A percentile compares a stretch with the other conserved stretches of the same genome.
phyloP scores from a whole-genome alignment of 2,797 vertebrate species.

The Channallabes apus region DNA sequence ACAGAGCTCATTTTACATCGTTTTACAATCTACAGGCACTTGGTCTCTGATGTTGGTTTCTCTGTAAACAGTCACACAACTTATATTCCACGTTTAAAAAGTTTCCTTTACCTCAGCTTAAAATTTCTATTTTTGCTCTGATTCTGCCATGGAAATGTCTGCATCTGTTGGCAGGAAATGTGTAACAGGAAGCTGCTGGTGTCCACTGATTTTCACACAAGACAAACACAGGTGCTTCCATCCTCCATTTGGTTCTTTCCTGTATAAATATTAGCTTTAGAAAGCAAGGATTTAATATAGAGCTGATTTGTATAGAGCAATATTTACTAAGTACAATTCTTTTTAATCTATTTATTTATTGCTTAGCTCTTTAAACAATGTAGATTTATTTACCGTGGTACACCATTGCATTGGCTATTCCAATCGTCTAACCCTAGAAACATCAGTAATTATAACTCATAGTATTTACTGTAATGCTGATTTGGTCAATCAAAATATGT shows the following conservation, averaged over 20 bases:
- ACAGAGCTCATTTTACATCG: background rate
- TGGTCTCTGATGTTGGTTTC: background rate
- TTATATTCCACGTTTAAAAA: constrained; percentile 6
- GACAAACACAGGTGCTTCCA: constrained; percentile 80
- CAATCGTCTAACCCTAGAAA: background rate
- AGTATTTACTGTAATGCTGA: background rate
- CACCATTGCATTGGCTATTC: background rate
- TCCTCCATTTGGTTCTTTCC: constrained; percentile 62
- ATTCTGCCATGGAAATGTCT: constrained; percentile 30
- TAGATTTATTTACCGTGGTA: background rate
- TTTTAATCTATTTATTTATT: background rate
- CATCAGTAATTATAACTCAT: constrained; percentile 26
- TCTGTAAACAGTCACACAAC: background rate
- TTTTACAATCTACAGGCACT: background rate
- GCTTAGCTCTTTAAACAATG: background rate
- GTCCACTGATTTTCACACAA: constrained; percentile 63
- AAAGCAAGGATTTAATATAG: constrained; percentile 15
- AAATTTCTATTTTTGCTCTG: constrained; percentile 34
- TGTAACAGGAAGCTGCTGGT: constrained; percentile 68
- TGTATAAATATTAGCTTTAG: constrained; percentile 60
- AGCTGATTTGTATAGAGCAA: background rate
- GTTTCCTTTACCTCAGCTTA: constrained; percentile 3
- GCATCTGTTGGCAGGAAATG: constrained; percentile 58
- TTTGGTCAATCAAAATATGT: background rate
- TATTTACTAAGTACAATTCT: background rate